Base-by-base conservation (phyloP, 2,113 vertebrate species). In the Dicrurus megarhynchus region DNA sequence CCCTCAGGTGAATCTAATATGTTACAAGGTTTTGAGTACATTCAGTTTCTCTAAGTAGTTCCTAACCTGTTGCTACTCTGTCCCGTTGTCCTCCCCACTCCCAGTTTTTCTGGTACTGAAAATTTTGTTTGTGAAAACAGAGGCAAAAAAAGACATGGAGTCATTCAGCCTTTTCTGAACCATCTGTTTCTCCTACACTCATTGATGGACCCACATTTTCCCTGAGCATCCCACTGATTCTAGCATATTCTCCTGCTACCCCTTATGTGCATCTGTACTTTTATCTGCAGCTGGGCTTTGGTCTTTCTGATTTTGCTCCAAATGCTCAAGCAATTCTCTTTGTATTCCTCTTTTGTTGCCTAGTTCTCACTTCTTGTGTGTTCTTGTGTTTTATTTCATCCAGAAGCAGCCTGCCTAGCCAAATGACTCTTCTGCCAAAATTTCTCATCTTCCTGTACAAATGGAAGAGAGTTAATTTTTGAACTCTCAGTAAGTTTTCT, bases 241-340 rank as follows among this genome's bases (percentile, higher is more conserved):
- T 78, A 67, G 18, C 42, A 87, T 87, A 87, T 93, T 94, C 74
- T 89, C 33, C 46, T 0, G 0, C 70, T 91, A 78, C 39, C 30
- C 60, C 27, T 84, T 71, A 79, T 56, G 61, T 56, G 92, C 57
- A 37, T 94, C 77, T 19, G 26, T 81, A 84, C 32, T 91, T 94
- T 84, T 59, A 84, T 67, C 33, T 61, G 39, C 76, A 91, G 65
- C 60, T 87, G 77, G 37, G 68, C 39, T 84, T 84, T 95, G 50
- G 42, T 86, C 47, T 84, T 89, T 89, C 90, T 93, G 81, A 91
- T 84, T 95, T 75, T 56, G 19, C 37, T 94, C 89, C 87, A 96
- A 94, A 93, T 89, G 47, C 39, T 95, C 49, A 91, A 67, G 56
- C 24, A 71, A 67, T 75, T 91, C 33, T 89, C 33, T 91, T 84